Conservation (phyloP, 1,140 invertebrate species). For the Triops longicaudatus region DNA sequence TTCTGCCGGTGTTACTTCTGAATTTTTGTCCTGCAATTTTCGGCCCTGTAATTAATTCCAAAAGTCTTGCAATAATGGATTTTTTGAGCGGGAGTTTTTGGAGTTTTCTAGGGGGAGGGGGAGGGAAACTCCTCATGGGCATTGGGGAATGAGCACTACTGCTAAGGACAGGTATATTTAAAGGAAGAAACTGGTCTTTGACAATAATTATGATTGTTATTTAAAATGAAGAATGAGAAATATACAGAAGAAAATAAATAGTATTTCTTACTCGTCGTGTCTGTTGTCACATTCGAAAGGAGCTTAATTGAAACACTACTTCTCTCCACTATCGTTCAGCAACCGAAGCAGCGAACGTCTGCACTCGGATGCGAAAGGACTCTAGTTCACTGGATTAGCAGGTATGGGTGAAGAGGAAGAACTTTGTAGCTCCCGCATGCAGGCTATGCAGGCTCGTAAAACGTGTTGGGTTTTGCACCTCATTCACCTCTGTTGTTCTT, state of each 20-base stretch:
- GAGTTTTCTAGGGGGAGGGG: no score
- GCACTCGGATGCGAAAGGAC: background rate
- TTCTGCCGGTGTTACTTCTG: no score
- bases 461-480: background rate
- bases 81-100: no score
- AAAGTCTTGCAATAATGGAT: no score
- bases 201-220: no score
- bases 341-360: background rate
- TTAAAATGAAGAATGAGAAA: no score
- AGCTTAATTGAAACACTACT: background rate
- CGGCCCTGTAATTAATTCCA: no score
- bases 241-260: background rate
- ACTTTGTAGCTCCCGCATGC: background rate
- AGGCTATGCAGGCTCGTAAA: background rate
- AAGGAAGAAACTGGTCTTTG: no score
- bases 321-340: background rate
- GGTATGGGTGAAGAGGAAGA: background rate
- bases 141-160: no score
- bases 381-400: background rate
- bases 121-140: no score
- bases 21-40: no score
- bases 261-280: background rate
- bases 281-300: background rate
- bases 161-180: no score
- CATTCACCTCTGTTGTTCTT: background rate